Evolutionary conservation across 1,140 invertebrate genomes (phyloP).

Genomic region (Doryteuthis pealeii): DNA sequence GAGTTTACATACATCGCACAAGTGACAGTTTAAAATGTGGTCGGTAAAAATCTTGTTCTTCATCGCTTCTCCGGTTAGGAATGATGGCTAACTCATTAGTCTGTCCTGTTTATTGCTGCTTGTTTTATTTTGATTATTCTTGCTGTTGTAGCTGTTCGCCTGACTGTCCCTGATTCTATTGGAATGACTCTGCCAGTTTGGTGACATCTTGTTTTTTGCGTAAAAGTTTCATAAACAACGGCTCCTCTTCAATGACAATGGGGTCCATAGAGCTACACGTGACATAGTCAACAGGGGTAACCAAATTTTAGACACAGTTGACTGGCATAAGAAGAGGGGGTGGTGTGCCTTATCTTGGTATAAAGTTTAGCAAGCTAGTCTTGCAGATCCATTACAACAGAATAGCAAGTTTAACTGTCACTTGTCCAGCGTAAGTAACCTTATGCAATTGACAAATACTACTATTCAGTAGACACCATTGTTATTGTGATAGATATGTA

Average conservation of each 20-base stretch:
- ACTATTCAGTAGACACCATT: no score
- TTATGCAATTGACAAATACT: no score
- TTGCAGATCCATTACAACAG: no score
- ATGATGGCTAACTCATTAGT: neutral
- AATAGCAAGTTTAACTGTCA: no score
- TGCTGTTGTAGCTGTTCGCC: neutral
- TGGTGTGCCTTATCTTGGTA: no score
- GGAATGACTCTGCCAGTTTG: neutral
- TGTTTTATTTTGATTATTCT: neutral
- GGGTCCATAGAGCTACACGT: neutral
- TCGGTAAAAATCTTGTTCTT: conserved; percentile 7
- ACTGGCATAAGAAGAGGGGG: no score
- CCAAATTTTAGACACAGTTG: no score
- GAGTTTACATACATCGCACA: no score
- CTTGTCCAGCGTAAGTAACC: no score
- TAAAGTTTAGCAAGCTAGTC: no score
- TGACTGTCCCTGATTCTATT: neutral
- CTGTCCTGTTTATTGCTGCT: neutral
- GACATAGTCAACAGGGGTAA: neutral
- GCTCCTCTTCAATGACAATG: neutral
- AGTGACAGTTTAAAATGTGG: no score
- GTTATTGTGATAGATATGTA: no score
- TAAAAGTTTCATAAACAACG: neutral
- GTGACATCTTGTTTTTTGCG: neutral
- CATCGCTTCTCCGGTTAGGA: neutral